Evolutionary conservation across 2,113 vertebrate genomes (phyloP).

Genomic region (Australoheros scitulus): DNA sequence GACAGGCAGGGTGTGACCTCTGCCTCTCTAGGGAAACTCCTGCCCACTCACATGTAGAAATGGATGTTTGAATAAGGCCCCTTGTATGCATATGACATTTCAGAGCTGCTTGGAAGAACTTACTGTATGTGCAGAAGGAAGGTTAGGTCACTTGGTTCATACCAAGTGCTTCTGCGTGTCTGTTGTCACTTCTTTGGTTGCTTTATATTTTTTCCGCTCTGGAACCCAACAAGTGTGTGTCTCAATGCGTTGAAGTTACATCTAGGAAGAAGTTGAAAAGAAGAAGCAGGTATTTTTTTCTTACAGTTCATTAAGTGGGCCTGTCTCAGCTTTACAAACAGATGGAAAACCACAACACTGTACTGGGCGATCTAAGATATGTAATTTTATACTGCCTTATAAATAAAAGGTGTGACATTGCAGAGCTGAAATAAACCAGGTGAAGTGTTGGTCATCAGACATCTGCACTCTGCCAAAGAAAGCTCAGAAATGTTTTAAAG

Average conservation of each 20-base stretch:
- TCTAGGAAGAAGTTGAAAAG: background rate
- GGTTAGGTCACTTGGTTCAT: background rate
- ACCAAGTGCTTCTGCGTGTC: background rate
- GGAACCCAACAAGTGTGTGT: background rate
- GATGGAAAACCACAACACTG: background rate
- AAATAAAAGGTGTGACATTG: slow-evolving; percentile 1
- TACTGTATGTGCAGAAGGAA: slow-evolving; percentile 30
- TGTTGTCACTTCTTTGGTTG: background rate
- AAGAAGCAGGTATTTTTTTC: background rate
- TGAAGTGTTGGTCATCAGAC: background rate
- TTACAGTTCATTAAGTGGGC: background rate
- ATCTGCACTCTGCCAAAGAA: background rate
- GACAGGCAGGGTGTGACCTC: slow-evolving; percentile 50
- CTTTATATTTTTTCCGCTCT: background rate
- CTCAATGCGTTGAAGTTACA: background rate
- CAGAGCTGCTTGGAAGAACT: slow-evolving; percentile 47
- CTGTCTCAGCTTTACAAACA: background rate
- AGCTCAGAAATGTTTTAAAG: background rate
- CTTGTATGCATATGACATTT: slow-evolving; percentile 54
- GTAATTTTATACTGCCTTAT: background rate
- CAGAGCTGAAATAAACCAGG: background rate
- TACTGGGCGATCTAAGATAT: background rate
- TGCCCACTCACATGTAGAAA: slow-evolving; percentile 31
- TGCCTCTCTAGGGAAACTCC: slow-evolving; percentile 38
- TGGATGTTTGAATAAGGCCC: slow-evolving; percentile 55